Evolutionary conservation across 1,140 invertebrate species (phyloP), one percentile per base, ranked within the genome.

Genomic region (Drosophila leontia): DNA sequence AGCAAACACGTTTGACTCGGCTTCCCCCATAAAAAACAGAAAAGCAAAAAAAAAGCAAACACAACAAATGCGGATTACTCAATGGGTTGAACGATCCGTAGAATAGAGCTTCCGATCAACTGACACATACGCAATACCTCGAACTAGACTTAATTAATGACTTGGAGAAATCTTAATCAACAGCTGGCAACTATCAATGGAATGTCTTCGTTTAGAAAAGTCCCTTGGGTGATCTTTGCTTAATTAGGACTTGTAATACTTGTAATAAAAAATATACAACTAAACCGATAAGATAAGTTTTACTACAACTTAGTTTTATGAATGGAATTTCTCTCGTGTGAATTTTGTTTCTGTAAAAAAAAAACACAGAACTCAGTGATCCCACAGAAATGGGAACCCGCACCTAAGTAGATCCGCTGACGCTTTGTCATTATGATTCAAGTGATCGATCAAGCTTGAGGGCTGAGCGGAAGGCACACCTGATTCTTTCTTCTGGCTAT

Each of bases 71-170:
- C 3, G 26, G 29, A 70, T 70, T 70, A 56, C 62, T 70, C 69
- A 72, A 72, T 47, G 67, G 65, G 45, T 71, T 70, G 69, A 72
- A 71, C 53, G 67, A 34, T 55, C 67, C 67, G 39, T 39, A 23
- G 62, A 68, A 55, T 19, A 17, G 17, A 53, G 19, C 23, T 15
- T 26, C 23, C 45, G 45, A 45, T 47, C 63, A 23, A 47, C 62
- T 70, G 67, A 70, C 67, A 45, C 67, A 70, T 70, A 32, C 17
- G 23, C 34, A 0, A 56, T 68, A 70, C 62, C 62, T 39, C 63
- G 34, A 68, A 68, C 67, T 68, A 55, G 32, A 47, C 34, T 34
- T 63, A 67, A 67, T 67, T 67, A 15, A 47, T 55, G 32, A 45
- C 48, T 67, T 15, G 23, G 3, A 8, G n/a, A 35, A 37, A 63